Conservation (phyloP, 2,797 vertebrate species). For the Scomberomorus guttatus region DNA sequence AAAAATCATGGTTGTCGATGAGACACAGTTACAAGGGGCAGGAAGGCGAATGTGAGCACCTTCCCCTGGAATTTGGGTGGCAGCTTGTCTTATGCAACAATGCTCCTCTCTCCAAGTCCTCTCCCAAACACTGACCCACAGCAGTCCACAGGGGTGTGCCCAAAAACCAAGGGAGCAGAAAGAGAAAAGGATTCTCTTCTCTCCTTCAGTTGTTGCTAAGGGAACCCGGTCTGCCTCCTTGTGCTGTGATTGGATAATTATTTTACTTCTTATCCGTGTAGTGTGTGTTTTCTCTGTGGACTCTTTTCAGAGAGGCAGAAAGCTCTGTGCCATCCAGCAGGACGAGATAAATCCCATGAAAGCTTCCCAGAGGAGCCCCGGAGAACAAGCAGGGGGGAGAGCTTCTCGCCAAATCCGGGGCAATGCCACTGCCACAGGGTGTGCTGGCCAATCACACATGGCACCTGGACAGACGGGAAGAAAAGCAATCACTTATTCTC, state of each 20-base stretch:
- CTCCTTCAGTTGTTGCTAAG: conserved; percentile 85
- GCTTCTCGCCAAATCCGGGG: conserved; percentile 77
- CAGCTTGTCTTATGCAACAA: conserved; percentile 66
- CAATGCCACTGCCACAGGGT: conserved; percentile 75
- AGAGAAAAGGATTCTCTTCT: conserved; percentile 79
- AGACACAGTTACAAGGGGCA: conserved; percentile 55
- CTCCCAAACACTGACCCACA: conserved; percentile 71
- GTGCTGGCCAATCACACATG: conserved; percentile 81
- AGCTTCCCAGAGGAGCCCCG: conserved; percentile 70
- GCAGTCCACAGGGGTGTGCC: conserved; percentile 81
- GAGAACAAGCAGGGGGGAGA: conserved; percentile 64
- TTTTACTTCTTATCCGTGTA: conserved; percentile 83
- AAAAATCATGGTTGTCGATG: conserved; percentile 63
- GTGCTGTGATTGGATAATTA: conserved; percentile 85
- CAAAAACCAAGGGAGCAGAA: conserved; percentile 73
- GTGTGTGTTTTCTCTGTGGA: conserved; percentile 76
- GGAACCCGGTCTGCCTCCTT: conserved; percentile 84
- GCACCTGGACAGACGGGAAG: conserved; percentile 83
- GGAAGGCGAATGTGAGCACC: conserved; percentile 48
- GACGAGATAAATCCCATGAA: conserved; percentile 84
- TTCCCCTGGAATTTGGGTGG: conserved; percentile 70
- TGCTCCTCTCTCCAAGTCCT: conserved; percentile 60
- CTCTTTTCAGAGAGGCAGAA: conserved; percentile 72
- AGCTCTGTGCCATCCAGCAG: conserved; percentile 76
- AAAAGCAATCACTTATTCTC: conserved; percentile 79